These are phyloP conservation scores for Oryzias curvinotus DNA, from an alignment of 2,113 vertebrate genomes.

Conservation along the genomic window DNA sequence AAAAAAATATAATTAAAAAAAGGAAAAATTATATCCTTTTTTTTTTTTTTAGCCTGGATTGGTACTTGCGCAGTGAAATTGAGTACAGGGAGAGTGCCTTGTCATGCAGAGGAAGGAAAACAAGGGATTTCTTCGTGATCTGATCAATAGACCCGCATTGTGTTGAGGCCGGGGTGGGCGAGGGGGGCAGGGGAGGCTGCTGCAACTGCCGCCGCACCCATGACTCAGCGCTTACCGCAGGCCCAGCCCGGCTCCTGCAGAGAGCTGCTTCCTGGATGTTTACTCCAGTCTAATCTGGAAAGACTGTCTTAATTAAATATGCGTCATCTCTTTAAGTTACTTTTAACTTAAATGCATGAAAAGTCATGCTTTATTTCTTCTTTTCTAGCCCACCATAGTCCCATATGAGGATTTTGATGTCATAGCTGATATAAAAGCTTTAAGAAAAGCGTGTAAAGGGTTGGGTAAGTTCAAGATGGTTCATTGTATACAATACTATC, in stretches of 20 bases:
- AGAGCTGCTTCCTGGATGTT: background rate
- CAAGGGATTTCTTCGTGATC: slow-evolving; percentile 22
- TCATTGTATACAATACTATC: background rate
- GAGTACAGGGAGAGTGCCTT: background rate
- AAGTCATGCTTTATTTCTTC: background rate
- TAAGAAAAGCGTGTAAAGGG: slow-evolving; percentile 80
- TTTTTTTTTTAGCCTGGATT: no score
- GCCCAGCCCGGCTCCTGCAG: slow-evolving; percentile 55
- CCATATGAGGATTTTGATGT: slow-evolving; percentile 79
- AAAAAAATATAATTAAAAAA: no score
- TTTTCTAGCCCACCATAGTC: slow-evolving; percentile 74
- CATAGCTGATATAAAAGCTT: slow-evolving; percentile 74
- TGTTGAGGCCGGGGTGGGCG: slow-evolving; percentile 35
- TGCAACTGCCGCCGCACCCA: slow-evolving; percentile 25
- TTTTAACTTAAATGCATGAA: background rate
- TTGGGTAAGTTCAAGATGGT: slow-evolving; percentile 62
- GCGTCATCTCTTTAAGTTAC: background rate
- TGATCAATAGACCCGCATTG: slow-evolving; percentile 65
- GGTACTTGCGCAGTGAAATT: slow-evolving; percentile 25
- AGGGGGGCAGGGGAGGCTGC: slow-evolving; percentile 16
- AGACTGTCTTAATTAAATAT: no score
- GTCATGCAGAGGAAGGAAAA: background rate
- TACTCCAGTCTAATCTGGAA: no score
- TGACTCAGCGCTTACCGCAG: slow-evolving; percentile 71
- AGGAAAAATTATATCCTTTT: no score